phyloP scores from a whole-genome alignment of 2,888 invertebrate genomes.

The Hyposoter dolosus region DNA sequence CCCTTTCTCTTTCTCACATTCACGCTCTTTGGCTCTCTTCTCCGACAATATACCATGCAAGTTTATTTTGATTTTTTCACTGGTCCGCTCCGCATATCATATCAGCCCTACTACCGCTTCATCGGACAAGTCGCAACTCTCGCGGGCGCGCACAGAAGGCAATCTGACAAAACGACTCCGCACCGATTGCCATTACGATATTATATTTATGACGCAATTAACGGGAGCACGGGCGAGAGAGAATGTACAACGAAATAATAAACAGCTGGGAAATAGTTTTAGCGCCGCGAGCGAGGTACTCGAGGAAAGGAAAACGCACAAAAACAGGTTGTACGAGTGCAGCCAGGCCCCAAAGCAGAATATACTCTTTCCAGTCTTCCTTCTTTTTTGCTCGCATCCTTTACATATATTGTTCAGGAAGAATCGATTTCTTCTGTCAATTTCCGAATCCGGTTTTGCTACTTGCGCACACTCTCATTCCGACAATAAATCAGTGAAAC shows the following conservation, averaged over 20 bases:
- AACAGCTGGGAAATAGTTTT: conserved; percentile 64
- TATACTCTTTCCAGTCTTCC: conserved; percentile 28
- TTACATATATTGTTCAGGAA: conserved; percentile 46
- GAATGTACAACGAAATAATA: conserved; percentile 68
- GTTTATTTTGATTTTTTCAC: conserved; percentile 37
- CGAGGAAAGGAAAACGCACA: conserved; percentile 68
- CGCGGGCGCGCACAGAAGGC: conserved; percentile 49
- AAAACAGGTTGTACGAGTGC: conserved; percentile 69
- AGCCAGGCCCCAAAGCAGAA: conserved; percentile 59
- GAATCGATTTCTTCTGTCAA: conserved; percentile 56
- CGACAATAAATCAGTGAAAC: conserved; percentile 56
- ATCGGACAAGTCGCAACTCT: conserved; percentile 41
- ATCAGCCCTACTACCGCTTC: conserved; percentile 57
- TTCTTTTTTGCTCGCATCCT: conserved; percentile 45
- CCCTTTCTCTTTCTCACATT: conserved; percentile 61
- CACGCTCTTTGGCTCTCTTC: conserved; percentile 54
- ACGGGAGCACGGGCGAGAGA: conserved; percentile 59
- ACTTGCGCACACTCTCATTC: conserved; percentile 32
- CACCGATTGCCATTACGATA: conserved; percentile 74
- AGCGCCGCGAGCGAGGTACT: conserved; percentile 56
- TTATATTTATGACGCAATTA: conserved; percentile 77
- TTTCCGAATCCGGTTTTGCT: conserved; percentile 56
- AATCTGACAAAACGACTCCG: conserved; percentile 66
- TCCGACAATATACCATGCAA: conserved; percentile 39
- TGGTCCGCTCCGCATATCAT: conserved; percentile 42